phyloP scores from a whole-genome alignment of 2,888 invertebrate genomes.

The Carterocephalus palaemon region DNA sequence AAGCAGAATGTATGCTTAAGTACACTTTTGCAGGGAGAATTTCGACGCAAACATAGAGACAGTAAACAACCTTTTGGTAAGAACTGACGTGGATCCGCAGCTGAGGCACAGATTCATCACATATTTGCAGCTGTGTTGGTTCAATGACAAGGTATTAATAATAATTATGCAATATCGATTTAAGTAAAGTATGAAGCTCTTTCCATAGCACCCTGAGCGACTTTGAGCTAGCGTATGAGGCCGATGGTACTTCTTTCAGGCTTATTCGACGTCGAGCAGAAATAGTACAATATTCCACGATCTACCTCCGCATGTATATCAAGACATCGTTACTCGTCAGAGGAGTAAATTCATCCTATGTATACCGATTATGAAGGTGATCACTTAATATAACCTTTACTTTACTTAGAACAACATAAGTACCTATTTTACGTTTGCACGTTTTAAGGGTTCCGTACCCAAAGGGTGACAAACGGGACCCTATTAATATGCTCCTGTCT shows the following conservation, averaged over 20 bases:
- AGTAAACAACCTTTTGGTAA: constrained; percentile 52
- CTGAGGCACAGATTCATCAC: constrained; percentile 54
- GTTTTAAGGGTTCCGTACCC: too few species aligned
- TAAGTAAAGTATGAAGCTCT: neutral
- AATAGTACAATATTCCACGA: constrained; percentile 57
- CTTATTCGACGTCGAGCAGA: constrained; percentile 54
- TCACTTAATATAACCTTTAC: neutral
- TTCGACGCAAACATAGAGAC: constrained; percentile 51
- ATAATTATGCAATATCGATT: neutral
- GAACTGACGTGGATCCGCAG: constrained; percentile 50
- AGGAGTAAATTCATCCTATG: constrained; percentile 54
- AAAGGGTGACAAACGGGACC: too few species aligned
- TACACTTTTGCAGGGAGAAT: constrained; percentile 54
- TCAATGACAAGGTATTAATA: constrained; percentile 55
- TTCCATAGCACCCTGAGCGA: neutral
- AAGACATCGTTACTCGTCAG: constrained; percentile 58
- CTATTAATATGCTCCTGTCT: too few species aligned
- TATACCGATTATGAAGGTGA: constrained; percentile 61
- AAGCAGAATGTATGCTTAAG: too few species aligned
- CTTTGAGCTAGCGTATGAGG: too few species aligned
- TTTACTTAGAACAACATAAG: neutral
- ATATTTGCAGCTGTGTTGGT: constrained; percentile 61
- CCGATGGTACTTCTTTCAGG: constrained; percentile 37
- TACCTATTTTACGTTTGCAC: neutral
- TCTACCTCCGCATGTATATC: constrained; percentile 59